These are phyloP conservation scores for Drosophila putrida DNA, from an alignment of 2,888 invertebrate genomes.

Conservation along the genomic window DNA sequence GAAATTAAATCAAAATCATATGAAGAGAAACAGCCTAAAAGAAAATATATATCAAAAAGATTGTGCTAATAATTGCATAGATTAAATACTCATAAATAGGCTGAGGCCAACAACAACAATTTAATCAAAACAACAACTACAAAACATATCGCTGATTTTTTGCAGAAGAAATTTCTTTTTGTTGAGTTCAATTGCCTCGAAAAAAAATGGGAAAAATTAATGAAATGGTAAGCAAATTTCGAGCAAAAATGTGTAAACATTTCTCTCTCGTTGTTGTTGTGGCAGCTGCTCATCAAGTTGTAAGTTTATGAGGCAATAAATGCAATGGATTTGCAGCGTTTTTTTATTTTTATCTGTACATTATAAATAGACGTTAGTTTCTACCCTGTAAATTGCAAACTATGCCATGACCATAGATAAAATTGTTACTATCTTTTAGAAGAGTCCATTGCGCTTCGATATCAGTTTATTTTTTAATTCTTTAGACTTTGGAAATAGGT, in stretches of 20 bases:
- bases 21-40: conserved; percentile 1
- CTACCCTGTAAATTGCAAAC: not conserved
- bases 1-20: conserved; percentile 12
- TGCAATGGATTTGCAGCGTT: conserved; percentile 30
- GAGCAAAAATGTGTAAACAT: conserved; percentile 27
- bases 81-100: conserved; percentile 52
- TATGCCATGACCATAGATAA: no score
- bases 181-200: conserved; percentile 48
- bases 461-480: conserved; percentile 55
- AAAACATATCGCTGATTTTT: conserved; percentile 46
- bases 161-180: conserved; percentile 5
- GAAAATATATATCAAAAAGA: conserved; percentile 19
- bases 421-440: conserved; percentile 40
- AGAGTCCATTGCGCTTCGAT: conserved; percentile 29
- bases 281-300: conserved; percentile 42
- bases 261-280: conserved; percentile 14
- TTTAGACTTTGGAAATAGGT: conserved; percentile 10
- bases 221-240: conserved; percentile 46
- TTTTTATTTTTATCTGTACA: conserved; percentile 4
- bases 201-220: conserved; percentile 1
- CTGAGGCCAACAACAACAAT: conserved; percentile 45
- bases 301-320: conserved; percentile 17
- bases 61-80: conserved; percentile 46
- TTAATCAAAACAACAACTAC: conserved; percentile 27
- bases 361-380: conserved; percentile 9